Base-by-base conservation (phyloP, 2,113 vertebrate species). In the Marmota flaviventris region DNA sequence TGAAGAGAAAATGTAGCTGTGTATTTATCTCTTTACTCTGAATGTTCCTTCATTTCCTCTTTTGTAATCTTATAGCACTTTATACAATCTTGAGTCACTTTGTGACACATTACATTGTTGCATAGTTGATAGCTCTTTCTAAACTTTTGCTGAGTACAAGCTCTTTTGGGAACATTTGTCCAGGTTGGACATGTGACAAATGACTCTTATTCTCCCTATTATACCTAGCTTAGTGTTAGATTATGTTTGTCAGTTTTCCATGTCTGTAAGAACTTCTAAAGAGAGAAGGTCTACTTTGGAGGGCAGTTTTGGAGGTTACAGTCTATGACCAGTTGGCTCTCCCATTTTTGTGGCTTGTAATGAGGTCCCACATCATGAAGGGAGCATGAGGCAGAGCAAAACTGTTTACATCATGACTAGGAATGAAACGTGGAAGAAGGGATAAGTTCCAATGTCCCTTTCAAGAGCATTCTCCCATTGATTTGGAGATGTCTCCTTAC, bases 1-100 rank as follows among this genome's bases (percentile, higher is more conserved):
- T 83, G 39, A 91, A 79, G 34, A 92, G 69, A 70, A 96, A 78
- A 75, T 69, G 16, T 42, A 70, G 4, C 39, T 92, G 34, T 48
- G 5, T 72, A 20, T 89, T 91, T 76, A n/a, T 93, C 34, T 90
- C 37, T 93, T 87, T 51, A 18, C 22, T 85, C 70, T 84, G 37
- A 69, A 63, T 45, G 5, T 77, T 94, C 2, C 13, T 16, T 78
- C 13, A 16, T 78, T 86, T 94, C 6, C 11, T 94, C 8, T 61
- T 96, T 90, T 85, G 32, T 90, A 81, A 88, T 70, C 27, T 91
- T 72, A 78, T 14, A 77, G 37, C 4, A 78, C 37, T 93, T 78
- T 78, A 2, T 42, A n/a, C 0, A 76, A 4, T 93, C 37, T 76
- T 89, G 51, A 92, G 65, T 18, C 65, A 58, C 1, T n/a, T 58